phyloP scores from a whole-genome alignment of 1,140 invertebrate genomes.

The Drosophila mayri region DNA sequence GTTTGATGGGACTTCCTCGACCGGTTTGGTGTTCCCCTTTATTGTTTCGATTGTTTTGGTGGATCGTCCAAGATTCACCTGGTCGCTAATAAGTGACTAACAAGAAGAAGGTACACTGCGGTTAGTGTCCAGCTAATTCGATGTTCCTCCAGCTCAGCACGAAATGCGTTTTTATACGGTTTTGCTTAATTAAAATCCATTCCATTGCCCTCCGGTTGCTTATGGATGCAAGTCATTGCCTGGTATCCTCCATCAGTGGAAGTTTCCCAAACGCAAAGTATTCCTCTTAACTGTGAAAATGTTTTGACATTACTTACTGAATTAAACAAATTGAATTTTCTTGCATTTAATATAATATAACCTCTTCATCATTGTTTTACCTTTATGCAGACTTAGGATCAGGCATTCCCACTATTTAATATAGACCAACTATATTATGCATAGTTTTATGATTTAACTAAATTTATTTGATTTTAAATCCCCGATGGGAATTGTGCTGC shows the following conservation, averaged over 20 bases:
- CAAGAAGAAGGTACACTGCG: slow-evolving; percentile 30
- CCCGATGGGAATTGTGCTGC: slow-evolving; percentile 16
- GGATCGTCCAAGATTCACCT: slow-evolving; percentile 10
- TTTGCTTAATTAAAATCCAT: slow-evolving; percentile 32
- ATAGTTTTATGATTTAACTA: slow-evolving; percentile 40
- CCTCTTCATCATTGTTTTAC: background rate
- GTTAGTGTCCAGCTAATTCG: slow-evolving; percentile 25
- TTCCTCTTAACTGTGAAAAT: background rate
- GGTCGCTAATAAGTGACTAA: slow-evolving; percentile 50
- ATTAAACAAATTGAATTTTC: background rate
- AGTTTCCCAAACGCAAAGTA: background rate
- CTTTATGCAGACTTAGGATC: background rate
- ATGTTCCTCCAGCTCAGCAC: background rate
- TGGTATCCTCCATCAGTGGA: slow-evolving; percentile 6
- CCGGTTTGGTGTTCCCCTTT: slow-evolving; percentile 37
- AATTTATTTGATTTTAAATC: slow-evolving; percentile 44
- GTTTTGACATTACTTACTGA: background rate
- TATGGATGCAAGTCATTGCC: slow-evolving; percentile 3
- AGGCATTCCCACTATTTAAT: slow-evolving; percentile 19
- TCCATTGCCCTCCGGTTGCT: slow-evolving; percentile 13
- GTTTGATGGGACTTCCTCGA: slow-evolving; percentile 15
- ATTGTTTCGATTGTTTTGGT: background rate
- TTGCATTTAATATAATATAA: background rate
- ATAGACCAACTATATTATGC: slow-evolving; percentile 9
- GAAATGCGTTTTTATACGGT: background rate